These are phyloP conservation scores for Monochamus alternatus DNA, from an alignment of 2,888 invertebrate genomes.

Conservation along the genomic window DNA sequence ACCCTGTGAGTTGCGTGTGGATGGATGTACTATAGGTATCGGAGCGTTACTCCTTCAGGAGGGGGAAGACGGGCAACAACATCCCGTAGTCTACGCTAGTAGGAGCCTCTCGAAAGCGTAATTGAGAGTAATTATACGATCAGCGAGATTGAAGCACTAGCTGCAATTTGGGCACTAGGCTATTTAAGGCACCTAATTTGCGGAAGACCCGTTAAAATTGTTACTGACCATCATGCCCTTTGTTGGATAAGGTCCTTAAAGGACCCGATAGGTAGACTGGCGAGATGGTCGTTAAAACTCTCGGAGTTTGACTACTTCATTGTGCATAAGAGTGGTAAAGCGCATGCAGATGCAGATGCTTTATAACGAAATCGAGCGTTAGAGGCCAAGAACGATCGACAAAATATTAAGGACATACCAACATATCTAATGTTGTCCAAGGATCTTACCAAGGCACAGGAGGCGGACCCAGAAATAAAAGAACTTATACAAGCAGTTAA, in stretches of 20 bases:
- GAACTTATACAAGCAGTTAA: conserved; percentile 42
- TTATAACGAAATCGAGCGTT: conserved; percentile 45
- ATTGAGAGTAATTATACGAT: too few species aligned
- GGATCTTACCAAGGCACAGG: conserved; percentile 32
- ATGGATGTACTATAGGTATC: conserved; percentile 37
- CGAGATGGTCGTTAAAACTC: neutral
- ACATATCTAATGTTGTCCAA: conserved; percentile 29
- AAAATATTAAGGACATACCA: conserved; percentile 38
- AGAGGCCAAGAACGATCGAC: conserved; percentile 1
- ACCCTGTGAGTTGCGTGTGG: conserved; percentile 37
- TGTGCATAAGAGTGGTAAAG: neutral
- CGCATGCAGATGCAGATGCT: conserved; percentile 13
- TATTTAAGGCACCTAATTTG: too few species aligned
- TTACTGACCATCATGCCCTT: conserved; percentile 35
- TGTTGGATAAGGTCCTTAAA: too few species aligned
- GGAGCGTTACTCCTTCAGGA: conserved; percentile 46
- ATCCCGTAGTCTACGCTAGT: too few species aligned
- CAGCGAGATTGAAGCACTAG: too few species aligned
- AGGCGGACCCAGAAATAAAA: conserved; percentile 34
- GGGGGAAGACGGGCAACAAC: too few species aligned
- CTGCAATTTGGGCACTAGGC: too few species aligned
- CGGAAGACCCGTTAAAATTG: too few species aligned
- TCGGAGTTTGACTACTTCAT: conserved; percentile 1
- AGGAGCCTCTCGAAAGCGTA: too few species aligned
- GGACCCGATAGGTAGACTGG: too few species aligned